Conservation (phyloP, 2,888 invertebrate genomes). For the Dasypogon diadema region DNA sequence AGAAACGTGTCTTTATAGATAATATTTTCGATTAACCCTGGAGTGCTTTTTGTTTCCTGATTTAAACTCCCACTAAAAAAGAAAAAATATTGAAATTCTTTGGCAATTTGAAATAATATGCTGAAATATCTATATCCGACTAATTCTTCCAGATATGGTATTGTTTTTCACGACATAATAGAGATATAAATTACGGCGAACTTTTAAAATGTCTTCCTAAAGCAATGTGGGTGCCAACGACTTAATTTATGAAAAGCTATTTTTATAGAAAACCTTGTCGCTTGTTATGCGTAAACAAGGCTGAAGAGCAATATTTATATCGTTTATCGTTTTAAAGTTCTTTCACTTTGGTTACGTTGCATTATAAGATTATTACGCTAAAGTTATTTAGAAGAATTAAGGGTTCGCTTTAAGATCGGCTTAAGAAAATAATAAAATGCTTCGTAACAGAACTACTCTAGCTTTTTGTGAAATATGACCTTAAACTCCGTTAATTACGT, state of each 20-base stretch:
- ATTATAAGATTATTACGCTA: too few species aligned
- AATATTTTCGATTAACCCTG: neutral
- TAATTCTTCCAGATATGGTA: neutral
- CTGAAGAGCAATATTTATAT: too few species aligned
- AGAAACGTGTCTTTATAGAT: neutral
- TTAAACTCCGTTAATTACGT: too few species aligned
- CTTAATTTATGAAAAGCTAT: neutral
- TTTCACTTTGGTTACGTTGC: too few species aligned
- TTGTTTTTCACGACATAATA: neutral
- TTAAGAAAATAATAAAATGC: too few species aligned
- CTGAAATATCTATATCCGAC: neutral
- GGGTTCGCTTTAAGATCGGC: too few species aligned
- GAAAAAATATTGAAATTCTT: too few species aligned
- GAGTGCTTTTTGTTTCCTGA: neutral
- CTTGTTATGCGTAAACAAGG: too few species aligned
- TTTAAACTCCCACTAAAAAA: neutral
- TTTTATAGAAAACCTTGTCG: neutral
- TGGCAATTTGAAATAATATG: neutral
- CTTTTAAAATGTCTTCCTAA: neutral
- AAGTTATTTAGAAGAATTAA: too few species aligned
- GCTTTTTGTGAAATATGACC: too few species aligned
- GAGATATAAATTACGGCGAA: slow-evolving; percentile 5
- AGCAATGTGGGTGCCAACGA: neutral
- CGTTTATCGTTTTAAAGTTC: too few species aligned
- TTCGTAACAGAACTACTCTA: too few species aligned